Evolutionary conservation across 2,797 vertebrate species (phyloP).

Genomic region (Enteromius anoplus): DNA sequence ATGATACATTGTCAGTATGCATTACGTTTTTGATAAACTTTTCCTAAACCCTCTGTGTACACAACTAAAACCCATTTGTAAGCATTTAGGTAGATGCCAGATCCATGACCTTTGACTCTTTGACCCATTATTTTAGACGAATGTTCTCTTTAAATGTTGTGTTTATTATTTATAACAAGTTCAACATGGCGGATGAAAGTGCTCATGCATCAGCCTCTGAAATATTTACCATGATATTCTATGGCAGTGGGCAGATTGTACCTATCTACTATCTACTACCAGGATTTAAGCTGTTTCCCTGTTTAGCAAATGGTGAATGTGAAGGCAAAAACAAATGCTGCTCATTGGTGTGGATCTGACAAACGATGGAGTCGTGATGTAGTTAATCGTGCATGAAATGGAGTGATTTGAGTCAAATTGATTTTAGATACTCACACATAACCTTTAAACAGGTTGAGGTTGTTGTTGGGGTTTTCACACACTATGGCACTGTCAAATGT

Average conservation of each 20-base stretch:
- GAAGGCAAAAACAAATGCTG: slow-evolving; percentile 22
- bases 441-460: slow-evolving; percentile 91
- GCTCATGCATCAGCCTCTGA: not conserved
- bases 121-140: not conserved
- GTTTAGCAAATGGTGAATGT: slow-evolving; percentile 18
- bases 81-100: not conserved
- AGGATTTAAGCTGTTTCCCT: slow-evolving; percentile 21
- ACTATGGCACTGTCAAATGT: slow-evolving; percentile 81
- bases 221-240: not conserved
- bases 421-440: slow-evolving; percentile 86
- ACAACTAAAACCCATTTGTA: not conserved
- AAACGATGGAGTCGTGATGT: slow-evolving; percentile 45
- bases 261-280: too few species aligned
- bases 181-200: not conserved
- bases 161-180: not conserved
- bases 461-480: slow-evolving; percentile 90
- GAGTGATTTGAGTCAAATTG: slow-evolving; percentile 41
- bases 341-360: slow-evolving; percentile 49
- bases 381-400: slow-evolving; percentile 50
- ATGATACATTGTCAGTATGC: not conserved
- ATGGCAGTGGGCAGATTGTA: not conserved
- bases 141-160: not conserved
- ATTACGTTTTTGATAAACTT: not conserved
- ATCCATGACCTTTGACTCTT: not conserved
- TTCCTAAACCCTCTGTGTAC: not conserved